Base-by-base conservation (phyloP, 2,797 vertebrate genomes). In the Heterohyrax brucei region DNA sequence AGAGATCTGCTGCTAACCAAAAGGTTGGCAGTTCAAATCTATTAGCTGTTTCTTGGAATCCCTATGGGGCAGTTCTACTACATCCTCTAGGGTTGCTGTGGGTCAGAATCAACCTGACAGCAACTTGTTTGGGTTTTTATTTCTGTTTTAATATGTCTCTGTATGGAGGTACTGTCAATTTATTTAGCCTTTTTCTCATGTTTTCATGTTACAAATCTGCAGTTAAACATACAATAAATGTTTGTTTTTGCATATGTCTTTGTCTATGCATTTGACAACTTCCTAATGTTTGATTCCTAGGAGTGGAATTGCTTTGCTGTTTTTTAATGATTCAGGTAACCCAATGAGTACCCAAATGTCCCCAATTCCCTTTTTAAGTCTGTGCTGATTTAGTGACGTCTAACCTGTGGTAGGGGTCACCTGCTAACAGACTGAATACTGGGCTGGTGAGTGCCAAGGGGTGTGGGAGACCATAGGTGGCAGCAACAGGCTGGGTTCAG, bases 261-360 rank as follows among this genome's bases (percentile, higher is more conserved):
- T 96, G 21, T 86, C 53, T 44, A 96, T 10, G 48, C 66, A 78
- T 90, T 84, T 93, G n/a, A 66, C 62, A 85, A 94, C 50, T 92
- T 90, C 56, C 86, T 92, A 89, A 90, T 80, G 46, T 33, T 87
- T 5, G 5, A 90, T 53, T 92, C 12, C 19, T 77, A 85, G 70
- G 87, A 33, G 70, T 64, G 33, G 16, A 96, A 87, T 87, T 91
- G 61, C 30, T 83, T 95, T 87, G 24, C 77, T 92, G n/a, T 89
- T 92, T 95, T 95, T 84, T 22, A 92, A 87, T 91, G 62, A 90
- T 24, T 78, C 73, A 75, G 33, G 22, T 81, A 86, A 77, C n/a
- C 13, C 70, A 88, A 81, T 13, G 50, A 80, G 33, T 4, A 84
- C 24, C 53, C 21, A 82, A 80, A 89, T 5, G 28, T 68, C 16